phyloP scores from a whole-genome alignment of 2,113 vertebrate species.

The Pteruthius melanotis region DNA sequence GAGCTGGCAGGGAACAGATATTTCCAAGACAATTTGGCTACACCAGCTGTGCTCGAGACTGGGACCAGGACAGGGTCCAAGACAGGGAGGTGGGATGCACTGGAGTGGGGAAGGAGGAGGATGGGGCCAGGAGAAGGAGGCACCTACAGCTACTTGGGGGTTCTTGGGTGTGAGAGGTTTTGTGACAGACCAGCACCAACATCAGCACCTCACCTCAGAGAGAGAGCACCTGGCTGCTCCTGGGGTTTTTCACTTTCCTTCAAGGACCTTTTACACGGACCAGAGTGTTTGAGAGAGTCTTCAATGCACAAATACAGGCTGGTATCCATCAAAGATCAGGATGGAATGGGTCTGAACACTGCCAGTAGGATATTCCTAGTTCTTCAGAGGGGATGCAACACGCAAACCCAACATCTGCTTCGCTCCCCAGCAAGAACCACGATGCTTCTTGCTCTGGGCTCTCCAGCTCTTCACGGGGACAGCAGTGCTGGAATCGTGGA shows the following conservation, averaged over 20 bases:
- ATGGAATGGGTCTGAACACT: neutral
- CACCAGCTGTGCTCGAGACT: rapidly evolving
- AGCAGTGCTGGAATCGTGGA: neutral
- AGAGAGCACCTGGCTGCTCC: rapidly evolving
- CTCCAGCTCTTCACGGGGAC: neutral
- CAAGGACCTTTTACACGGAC: neutral
- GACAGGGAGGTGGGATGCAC: neutral
- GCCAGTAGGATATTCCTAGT: neutral
- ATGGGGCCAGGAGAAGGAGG: neutral
- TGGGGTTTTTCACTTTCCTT: neutral
- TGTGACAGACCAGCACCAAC: neutral
- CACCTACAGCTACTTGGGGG: neutral
- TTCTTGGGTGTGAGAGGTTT: neutral
- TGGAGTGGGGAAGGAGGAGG: neutral
- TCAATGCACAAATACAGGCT: neutral
- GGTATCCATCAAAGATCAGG: neutral
- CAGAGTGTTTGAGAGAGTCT: neutral
- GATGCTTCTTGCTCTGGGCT: neutral
- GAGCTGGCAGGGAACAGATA: neutral
- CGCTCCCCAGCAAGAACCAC: neutral
- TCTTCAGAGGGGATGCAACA: neutral
- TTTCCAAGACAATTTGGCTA: neutral
- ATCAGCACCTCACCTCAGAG: neutral
- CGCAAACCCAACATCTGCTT: neutral
- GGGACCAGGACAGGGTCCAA: neutral